Percentiles rank a stretch among this genome's conserved stretches.
phyloP scores from a whole-genome alignment of 2,888 invertebrate species.

The Eupithecia subfuscata region DNA sequence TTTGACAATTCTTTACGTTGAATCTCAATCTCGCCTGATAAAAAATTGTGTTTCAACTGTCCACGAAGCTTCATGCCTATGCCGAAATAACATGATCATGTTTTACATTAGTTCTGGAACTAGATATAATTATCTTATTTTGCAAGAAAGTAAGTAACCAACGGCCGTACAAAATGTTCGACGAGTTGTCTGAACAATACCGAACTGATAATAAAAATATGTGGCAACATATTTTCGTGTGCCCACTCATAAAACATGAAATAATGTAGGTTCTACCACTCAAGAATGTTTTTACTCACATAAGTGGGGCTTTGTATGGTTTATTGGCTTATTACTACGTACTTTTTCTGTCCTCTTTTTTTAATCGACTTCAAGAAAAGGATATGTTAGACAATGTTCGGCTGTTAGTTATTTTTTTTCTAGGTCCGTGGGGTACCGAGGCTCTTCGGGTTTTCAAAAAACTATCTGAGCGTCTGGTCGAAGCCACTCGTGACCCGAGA shows the following conservation, averaged over 20 bases:
- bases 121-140: neutral
- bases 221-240: slow-evolving; percentile 31
- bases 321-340: neutral
- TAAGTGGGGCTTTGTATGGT: neutral
- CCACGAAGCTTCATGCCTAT: neutral
- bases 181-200: slow-evolving; percentile 18
- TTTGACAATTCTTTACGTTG: neutral
- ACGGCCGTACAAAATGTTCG: slow-evolving; percentile 25
- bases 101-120: neutral
- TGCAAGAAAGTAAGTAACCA: slow-evolving; percentile 24
- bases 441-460: no score
- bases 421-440: no score
- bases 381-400: no score
- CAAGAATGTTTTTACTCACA: neutral
- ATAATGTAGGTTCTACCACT: neutral
- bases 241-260: slow-evolving; percentile 18
- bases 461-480: no score
- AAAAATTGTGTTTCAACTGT: neutral
- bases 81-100: neutral
- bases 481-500: no score
- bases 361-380: no score
- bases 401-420: no score
- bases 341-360: neutral
- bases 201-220: slow-evolving; percentile 25
- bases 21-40: neutral